Evolutionary conservation across 2,797 vertebrate species (phyloP).

Genomic region (Pseudomugil tenellus): DNA sequence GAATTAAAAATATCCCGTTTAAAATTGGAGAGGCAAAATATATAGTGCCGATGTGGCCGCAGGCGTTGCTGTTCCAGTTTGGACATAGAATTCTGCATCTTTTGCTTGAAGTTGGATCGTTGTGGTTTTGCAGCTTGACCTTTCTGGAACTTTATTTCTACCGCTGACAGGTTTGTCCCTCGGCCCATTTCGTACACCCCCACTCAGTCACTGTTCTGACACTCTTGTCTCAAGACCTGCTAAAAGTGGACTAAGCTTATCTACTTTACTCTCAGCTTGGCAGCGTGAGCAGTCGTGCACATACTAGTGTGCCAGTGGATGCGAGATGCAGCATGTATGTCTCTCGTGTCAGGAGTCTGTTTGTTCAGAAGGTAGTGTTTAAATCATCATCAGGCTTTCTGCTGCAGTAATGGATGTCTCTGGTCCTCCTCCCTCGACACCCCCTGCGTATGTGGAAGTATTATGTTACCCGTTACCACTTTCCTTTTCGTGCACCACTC

Average conservation of each 20-base stretch:
- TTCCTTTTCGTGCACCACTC: slow-evolving; percentile 68
- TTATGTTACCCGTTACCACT: slow-evolving; percentile 76
- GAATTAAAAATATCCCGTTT: slow-evolving; percentile 37
- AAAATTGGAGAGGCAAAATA: slow-evolving; percentile 43
- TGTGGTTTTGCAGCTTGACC: slow-evolving; percentile 49
- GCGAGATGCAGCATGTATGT: slow-evolving; percentile 41
- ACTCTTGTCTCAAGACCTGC: slow-evolving; percentile 17
- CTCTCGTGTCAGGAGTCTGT: slow-evolving; percentile 57
- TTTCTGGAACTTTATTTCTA: slow-evolving; percentile 40
- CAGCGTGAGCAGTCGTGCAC: background rate
- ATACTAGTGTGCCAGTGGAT: slow-evolving; percentile 18
- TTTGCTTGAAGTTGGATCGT: slow-evolving; percentile 36
- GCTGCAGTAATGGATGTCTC: slow-evolving; percentile 73
- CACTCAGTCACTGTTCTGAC: slow-evolving; percentile 3
- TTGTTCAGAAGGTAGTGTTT: slow-evolving; percentile 83
- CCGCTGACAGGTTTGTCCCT: slow-evolving; percentile 26
- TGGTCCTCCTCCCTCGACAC: slow-evolving; percentile 66
- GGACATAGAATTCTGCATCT: slow-evolving; percentile 41
- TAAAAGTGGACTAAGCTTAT: slow-evolving; percentile 10
- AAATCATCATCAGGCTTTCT: slow-evolving; percentile 77
- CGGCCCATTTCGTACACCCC: slow-evolving; percentile 29
- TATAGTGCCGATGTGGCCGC: slow-evolving; percentile 43
- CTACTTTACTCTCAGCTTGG: slow-evolving; percentile 18
- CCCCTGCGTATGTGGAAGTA: slow-evolving; percentile 81
- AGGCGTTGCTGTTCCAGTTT: slow-evolving; percentile 55